Base-by-base conservation (phyloP, 1,140 invertebrate genomes). In the Zophobas atratus region DNA sequence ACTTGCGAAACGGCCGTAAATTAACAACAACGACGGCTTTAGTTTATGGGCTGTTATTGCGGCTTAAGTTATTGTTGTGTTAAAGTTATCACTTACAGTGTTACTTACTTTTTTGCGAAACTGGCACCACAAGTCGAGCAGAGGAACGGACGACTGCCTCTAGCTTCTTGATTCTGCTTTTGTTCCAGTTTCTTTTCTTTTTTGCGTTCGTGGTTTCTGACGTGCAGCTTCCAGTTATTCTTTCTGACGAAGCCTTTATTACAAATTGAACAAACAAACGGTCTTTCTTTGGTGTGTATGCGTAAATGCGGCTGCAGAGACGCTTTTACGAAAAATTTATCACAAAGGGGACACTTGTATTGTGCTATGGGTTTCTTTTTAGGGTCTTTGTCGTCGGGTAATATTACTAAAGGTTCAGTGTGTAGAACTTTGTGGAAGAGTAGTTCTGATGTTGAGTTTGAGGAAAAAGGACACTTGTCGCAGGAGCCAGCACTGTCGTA, bases 231-330 rank as follows among this genome's bases (percentile, higher is more conserved):
- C 38, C 93, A 86, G 79, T 90, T 91, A 36, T 89, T 90, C 78
- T 90, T 89, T 20, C 91, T 88, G 0, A 90, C 91, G 84, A 97
- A 97, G 46, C 90, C 89, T 0, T 88, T 84, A 0, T 82, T 82
- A 82, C 94, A 95, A 0, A 87, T 86, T 0, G 82, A 75, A 77
- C 94, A 95, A 32, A 89, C 83, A 78, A 90, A 95, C 0, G 94
- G 94, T 78, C 93, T 92, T 83, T 97, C 96, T 32, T 93, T 91
- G 0, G 94, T 95, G 82, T 94, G 94, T 38, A 89, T 88, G 34
- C 92, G 88, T 49, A 95, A 87, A 84, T 96, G 94, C 38, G 90
- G 89, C 1, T 91, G 87, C 6, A 96, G 86, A 0, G 92, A 92
- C 0, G 89, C 85, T 82, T 94, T 95, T 6, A 87, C 89, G 78